These are phyloP conservation scores for Zophobas atratus DNA, from an alignment of 1,140 invertebrate species.

Conservation along the genomic window DNA sequence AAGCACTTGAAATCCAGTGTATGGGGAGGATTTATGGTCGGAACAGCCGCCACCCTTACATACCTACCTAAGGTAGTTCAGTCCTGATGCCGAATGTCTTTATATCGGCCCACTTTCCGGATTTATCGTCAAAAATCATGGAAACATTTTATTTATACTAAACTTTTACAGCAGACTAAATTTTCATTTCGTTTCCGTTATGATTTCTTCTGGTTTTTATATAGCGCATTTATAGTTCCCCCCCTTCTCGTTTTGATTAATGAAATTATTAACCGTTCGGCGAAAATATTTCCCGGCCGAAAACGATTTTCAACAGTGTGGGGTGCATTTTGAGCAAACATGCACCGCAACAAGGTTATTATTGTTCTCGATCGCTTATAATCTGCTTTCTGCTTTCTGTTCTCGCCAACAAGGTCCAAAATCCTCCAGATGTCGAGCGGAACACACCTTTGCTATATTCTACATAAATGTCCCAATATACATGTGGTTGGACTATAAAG, in stretches of 20 bases:
- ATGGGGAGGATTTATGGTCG: slow-evolving; percentile 53
- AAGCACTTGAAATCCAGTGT: slow-evolving; percentile 48
- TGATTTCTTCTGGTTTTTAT: slow-evolving; percentile 56
- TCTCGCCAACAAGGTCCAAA: slow-evolving; percentile 44
- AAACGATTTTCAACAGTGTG: background rate
- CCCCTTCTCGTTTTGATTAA: slow-evolving; percentile 17
- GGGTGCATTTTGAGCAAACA: slow-evolving; percentile 30
- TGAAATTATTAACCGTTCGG: slow-evolving; percentile 27
- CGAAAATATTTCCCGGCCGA: background rate
- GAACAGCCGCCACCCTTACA: slow-evolving; percentile 54
- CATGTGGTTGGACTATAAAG: slow-evolving; percentile 57
- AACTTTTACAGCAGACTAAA: slow-evolving; percentile 64
- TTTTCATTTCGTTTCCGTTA: slow-evolving; percentile 61
- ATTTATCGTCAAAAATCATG: slow-evolving; percentile 64
- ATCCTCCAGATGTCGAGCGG: slow-evolving; percentile 36
- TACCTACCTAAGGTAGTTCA: slow-evolving; percentile 50
- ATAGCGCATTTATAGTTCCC: slow-evolving; percentile 14
- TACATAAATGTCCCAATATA: slow-evolving; percentile 56
- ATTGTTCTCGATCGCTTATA: slow-evolving; percentile 9
- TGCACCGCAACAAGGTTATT: slow-evolving; percentile 12
- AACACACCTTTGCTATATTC: slow-evolving; percentile 53
- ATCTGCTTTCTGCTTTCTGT: slow-evolving; percentile 36
- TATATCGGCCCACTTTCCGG: slow-evolving; percentile 60
- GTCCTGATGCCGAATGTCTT: slow-evolving; percentile 58
- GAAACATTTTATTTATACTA: slow-evolving; percentile 63